Conservation (phyloP, 2,888 invertebrate species). For the Cynaeus angustus region DNA sequence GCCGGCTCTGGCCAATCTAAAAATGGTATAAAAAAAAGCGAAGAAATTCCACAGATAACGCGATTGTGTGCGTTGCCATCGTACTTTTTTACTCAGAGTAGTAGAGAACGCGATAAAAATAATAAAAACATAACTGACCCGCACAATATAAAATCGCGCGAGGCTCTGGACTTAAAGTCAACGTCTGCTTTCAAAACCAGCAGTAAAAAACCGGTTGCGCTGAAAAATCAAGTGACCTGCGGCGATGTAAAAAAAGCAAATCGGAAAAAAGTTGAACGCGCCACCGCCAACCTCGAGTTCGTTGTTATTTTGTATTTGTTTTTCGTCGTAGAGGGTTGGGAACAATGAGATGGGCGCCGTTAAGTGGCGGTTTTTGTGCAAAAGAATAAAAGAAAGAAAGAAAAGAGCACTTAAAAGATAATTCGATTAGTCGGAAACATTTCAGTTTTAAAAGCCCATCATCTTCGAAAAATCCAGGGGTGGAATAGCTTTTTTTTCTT, state of each 20-base stretch:
- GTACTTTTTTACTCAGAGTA: slow-evolving; percentile 65
- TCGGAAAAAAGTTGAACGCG: slow-evolving; percentile 57
- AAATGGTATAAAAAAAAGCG: neutral
- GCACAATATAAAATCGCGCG: slow-evolving; percentile 70
- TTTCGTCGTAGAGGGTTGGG: slow-evolving; percentile 13
- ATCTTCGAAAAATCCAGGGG: slow-evolving; percentile 28
- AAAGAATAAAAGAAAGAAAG: slow-evolving; percentile 63
- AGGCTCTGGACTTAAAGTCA: slow-evolving; percentile 50
- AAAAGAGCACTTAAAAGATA: slow-evolving; percentile 64
- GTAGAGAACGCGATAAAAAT: slow-evolving; percentile 68
- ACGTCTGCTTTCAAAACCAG: slow-evolving; percentile 65
- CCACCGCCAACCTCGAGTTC: slow-evolving; percentile 33
- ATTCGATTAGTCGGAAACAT: slow-evolving; percentile 57
- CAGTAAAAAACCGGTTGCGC: slow-evolving; percentile 68
- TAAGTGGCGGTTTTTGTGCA: slow-evolving; percentile 61
- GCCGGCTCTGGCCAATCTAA: neutral
- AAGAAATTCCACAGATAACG: slow-evolving; percentile 21
- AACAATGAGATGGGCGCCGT: slow-evolving; percentile 54
- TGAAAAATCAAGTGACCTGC: slow-evolving; percentile 64
- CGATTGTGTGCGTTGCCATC: slow-evolving; percentile 17
- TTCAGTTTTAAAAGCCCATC: slow-evolving; percentile 37
- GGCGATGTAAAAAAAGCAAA: slow-evolving; percentile 61
- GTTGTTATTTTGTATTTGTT: slow-evolving; percentile 15
- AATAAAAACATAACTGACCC: slow-evolving; percentile 71
- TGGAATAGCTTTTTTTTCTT: neutral